Conservation (phyloP, 2,797 vertebrate genomes). For the Sciaenops ocellatus region DNA sequence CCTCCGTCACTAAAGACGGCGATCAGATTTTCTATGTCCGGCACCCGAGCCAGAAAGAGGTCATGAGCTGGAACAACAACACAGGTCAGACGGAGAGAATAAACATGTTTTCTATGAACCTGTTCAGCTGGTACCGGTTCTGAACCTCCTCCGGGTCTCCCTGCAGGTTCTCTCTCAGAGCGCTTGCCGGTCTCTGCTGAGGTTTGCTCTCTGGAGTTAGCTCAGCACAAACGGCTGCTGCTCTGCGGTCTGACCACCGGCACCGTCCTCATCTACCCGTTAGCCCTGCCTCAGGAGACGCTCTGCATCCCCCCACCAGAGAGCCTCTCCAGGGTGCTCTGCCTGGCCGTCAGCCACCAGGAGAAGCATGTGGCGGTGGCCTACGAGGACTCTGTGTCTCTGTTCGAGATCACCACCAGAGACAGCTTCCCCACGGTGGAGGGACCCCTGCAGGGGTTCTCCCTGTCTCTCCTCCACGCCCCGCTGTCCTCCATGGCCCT, state of each 20-base stretch:
- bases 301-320: constrained; percentile 87
- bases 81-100: constrained; percentile 75
- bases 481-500: constrained; percentile 80
- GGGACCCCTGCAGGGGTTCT: constrained; percentile 74
- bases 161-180: constrained; percentile 77
- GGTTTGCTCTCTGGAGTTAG: constrained; percentile 86
- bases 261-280: constrained; percentile 86
- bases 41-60: constrained; percentile 78
- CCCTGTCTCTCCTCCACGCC: constrained; percentile 76
- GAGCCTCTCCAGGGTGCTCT: constrained; percentile 72
- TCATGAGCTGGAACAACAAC: constrained; percentile 84
- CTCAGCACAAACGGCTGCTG: constrained; percentile 84
- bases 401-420: constrained; percentile 83
- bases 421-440: constrained; percentile 82
- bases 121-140: no score
- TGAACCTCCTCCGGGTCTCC: background rate
- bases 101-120: no score
- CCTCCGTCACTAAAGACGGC: constrained; percentile 75
- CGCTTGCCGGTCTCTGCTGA: constrained; percentile 74
- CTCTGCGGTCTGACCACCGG: constrained; percentile 85
- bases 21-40: constrained; percentile 83
- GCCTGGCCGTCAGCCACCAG: constrained; percentile 72
- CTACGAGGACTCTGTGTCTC: constrained; percentile 73
- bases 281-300: constrained; percentile 82
- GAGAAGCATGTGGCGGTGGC: constrained; percentile 84